Percentiles rank a stretch among this genome's conserved stretches.
Conservation (phyloP, 1,140 invertebrate genomes). For the Brachionus rubens region DNA sequence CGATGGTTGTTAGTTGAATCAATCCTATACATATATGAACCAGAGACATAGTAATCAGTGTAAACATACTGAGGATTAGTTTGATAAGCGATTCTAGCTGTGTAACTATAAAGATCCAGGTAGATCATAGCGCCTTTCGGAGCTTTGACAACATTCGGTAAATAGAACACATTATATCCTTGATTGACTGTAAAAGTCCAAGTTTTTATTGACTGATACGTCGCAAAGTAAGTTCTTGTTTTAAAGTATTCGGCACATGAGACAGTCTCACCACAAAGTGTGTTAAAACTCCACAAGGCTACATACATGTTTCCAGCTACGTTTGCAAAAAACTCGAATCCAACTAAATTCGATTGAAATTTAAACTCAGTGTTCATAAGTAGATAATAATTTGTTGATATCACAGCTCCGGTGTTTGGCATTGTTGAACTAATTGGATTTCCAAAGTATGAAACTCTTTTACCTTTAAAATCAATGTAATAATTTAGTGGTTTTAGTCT, state of each 20-base stretch:
- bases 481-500: no score
- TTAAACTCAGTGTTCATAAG: slow-evolving; percentile 15
- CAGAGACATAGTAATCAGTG: neutral
- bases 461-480: no score
- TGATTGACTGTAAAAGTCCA: neutral
- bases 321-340: neutral
- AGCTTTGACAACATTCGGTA: neutral
- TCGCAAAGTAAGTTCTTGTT: neutral
- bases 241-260: slow-evolving; percentile 1
- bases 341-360: neutral
- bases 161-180: neutral
- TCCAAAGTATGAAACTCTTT: neutral
- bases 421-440: neutral
- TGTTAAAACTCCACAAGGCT: neutral
- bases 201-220: neutral
- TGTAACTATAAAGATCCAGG: neutral
- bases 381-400: neutral
- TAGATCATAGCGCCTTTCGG: slow-evolving; percentile 3
- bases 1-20: neutral
- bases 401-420: no score
- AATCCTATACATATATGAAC: no score
- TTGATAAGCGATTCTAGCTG: neutral
- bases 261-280: neutral
- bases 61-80: neutral
- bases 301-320: neutral